Evolutionary conservation across 2,113 vertebrate species (phyloP).

Genomic region (Gadus chalcogrammus): DNA sequence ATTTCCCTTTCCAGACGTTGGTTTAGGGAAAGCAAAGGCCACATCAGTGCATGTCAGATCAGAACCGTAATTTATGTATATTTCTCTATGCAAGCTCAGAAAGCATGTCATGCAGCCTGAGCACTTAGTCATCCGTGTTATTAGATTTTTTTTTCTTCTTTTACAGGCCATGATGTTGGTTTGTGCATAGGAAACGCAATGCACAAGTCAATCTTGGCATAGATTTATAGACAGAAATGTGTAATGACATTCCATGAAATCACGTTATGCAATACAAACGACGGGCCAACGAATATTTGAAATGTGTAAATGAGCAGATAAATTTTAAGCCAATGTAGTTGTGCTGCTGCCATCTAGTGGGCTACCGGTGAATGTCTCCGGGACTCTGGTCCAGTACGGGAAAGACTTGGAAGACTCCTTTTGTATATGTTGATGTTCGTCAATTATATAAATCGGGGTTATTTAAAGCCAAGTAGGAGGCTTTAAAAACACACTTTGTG

Average conservation of each 20-base stretch:
- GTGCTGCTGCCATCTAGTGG: slow-evolving; percentile 63
- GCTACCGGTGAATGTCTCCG: background rate
- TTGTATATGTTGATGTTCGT: too few relatives aligned
- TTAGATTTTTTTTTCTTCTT: slow-evolving; percentile 58
- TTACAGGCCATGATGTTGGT: slow-evolving; percentile 24
- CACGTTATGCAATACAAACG: slow-evolving; percentile 45
- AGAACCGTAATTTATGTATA: slow-evolving; percentile 64
- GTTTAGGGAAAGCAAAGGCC: slow-evolving; percentile 39
- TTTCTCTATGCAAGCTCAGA: slow-evolving; percentile 59
- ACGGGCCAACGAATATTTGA: slow-evolving; percentile 15
- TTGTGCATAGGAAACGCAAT: slow-evolving; percentile 31
- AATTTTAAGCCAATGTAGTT: slow-evolving; percentile 11
- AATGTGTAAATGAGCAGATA: slow-evolving; percentile 29
- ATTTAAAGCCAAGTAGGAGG: too few relatives aligned
- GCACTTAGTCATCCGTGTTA: slow-evolving; percentile 72
- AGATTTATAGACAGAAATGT: slow-evolving; percentile 31
- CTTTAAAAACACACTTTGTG: background rate
- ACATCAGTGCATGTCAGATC: slow-evolving; percentile 51
- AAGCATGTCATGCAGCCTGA: slow-evolving; percentile 61
- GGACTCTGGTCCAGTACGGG: too few relatives aligned
- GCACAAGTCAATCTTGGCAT: slow-evolving; percentile 35
- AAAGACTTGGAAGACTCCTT: too few relatives aligned
- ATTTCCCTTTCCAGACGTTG: slow-evolving; percentile 35
- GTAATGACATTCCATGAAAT: slow-evolving; percentile 32
- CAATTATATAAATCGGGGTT: too few relatives aligned